These are phyloP conservation scores for Molossus molossus DNA, from an alignment of 2,797 vertebrate species.

Conservation along the genomic window DNA sequence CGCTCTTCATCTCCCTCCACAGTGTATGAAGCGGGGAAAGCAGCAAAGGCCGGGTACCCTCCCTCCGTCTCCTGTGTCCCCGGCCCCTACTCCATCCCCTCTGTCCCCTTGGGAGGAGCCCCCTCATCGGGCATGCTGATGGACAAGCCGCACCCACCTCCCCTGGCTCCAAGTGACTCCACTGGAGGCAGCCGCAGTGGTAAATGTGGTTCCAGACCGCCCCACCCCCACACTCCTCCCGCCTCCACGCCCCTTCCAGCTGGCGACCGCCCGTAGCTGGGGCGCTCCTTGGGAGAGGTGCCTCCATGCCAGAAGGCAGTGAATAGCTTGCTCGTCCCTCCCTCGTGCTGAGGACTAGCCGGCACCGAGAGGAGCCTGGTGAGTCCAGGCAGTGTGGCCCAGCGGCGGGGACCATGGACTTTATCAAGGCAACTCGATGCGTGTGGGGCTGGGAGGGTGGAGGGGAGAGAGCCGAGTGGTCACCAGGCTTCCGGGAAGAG, in stretches of 20 bases:
- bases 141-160: constrained; percentile 93
- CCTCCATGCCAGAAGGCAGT: neutral
- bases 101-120: constrained; percentile 93
- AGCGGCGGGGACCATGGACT: neutral
- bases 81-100: constrained; percentile 96
- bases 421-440: neutral
- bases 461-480: neutral
- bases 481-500: neutral
- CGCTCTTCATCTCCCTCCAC: constrained; percentile 85
- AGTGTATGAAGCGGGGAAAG: constrained; percentile 98
- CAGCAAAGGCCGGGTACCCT: constrained; percentile 93
- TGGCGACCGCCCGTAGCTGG: neutral
- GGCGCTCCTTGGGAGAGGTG: neutral
- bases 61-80: constrained; percentile 93
- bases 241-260: neutral
- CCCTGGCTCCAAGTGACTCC: constrained; percentile 90
- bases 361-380: too few relatives aligned
- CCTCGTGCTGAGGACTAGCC: neutral
- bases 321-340: neutral
- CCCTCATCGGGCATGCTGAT: constrained; percentile 92
- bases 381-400: neutral
- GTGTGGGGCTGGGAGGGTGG: neutral
- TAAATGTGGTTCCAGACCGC: constrained; percentile 85
- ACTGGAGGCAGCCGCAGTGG: constrained; percentile 91
- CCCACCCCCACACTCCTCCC: neutral